Conservation (phyloP, 2,113 vertebrate species). For the Epinephelus fuscoguttatus region DNA sequence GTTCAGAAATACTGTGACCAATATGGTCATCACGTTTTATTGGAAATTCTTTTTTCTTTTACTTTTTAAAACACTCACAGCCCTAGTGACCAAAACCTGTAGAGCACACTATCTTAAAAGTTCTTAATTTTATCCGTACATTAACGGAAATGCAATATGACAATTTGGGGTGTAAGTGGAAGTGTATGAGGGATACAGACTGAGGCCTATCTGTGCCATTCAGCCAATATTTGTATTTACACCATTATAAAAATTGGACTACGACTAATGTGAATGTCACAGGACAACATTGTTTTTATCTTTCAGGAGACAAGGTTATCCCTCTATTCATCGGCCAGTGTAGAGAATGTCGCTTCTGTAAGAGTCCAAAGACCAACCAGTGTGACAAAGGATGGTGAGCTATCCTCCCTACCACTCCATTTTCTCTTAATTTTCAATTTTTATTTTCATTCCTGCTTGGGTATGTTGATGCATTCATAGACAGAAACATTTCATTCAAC, state of each 20-base stretch:
- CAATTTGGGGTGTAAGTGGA: neutral
- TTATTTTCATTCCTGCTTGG: neutral
- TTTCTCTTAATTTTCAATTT: neutral
- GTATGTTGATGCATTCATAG: neutral
- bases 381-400: conserved; percentile 85
- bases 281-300: conserved; percentile 1
- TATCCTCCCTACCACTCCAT: neutral
- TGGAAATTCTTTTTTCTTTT: too few species aligned
- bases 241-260: neutral
- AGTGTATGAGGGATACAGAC: neutral
- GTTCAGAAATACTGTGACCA: too few species aligned
- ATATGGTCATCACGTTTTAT: too few species aligned
- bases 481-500: neutral
- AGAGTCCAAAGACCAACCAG: conserved; percentile 85
- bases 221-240: neutral
- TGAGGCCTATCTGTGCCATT: neutral
- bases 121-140: neutral
- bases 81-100: neutral
- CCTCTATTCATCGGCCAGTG: conserved; percentile 87
- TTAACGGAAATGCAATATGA: neutral
- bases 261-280: neutral
- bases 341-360: conserved; percentile 85
- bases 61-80: neutral
- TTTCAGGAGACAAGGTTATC: conserved; percentile 90
- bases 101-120: neutral